Conservation (phyloP, 2,113 vertebrate species). For the Nibea coibor region DNA sequence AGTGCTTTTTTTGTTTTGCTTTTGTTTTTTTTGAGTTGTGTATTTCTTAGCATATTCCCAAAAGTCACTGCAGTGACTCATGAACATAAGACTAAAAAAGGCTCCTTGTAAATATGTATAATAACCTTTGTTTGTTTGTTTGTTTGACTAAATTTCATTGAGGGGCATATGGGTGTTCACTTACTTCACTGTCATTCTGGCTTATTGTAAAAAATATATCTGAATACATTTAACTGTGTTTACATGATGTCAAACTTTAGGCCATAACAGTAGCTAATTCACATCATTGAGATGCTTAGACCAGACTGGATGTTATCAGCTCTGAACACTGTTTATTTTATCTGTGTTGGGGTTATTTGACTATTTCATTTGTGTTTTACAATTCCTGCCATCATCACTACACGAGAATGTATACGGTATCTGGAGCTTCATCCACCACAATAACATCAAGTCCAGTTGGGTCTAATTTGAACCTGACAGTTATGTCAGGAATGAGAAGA, state of each 20-base stretch:
- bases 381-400: constrained; percentile 30
- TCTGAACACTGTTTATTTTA: constrained; percentile 56
- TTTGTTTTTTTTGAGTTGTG: constrained; percentile 59
- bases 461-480: constrained; percentile 48
- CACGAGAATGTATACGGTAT: constrained; percentile 37
- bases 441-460: constrained; percentile 34
- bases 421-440: constrained; percentile 40
- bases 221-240: constrained; percentile 33
- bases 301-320: constrained; percentile 45
- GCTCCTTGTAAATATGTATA: constrained; percentile 82
- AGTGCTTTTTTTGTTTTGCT: constrained; percentile 56
- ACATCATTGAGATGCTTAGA: constrained; percentile 34
- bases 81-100: constrained; percentile 55
- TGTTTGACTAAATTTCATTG: constrained; percentile 55
- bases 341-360: constrained; percentile 39
- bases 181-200: constrained; percentile 42
- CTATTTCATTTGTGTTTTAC: constrained; percentile 50
- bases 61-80: constrained; percentile 61
- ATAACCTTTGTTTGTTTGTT: constrained; percentile 65
- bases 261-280: constrained; percentile 55
- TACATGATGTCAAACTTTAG: constrained; percentile 50
- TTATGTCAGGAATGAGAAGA: constrained; percentile 45
- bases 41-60: constrained; percentile 59
- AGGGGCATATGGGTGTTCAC: constrained; percentile 45
- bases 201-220: constrained; percentile 28